Evolutionary conservation across 2,113 vertebrate species (phyloP), one percentile per base, ranked within the genome.

Genomic region (Carettochelys insculpta): DNA sequence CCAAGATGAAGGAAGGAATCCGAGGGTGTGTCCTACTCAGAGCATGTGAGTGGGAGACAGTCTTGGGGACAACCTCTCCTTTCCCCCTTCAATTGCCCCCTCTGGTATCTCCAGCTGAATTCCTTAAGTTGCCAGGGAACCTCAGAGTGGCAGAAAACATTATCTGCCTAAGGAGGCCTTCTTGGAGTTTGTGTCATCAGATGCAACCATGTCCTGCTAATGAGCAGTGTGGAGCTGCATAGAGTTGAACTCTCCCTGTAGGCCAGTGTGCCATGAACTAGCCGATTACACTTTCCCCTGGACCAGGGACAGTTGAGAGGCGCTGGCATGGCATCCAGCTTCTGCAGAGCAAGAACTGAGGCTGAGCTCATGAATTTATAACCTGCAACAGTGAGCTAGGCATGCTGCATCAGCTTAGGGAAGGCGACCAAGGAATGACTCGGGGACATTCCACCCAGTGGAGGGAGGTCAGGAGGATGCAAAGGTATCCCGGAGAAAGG

Each of bases 141-240:
- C 93, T 96, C 92, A 93, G 91, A 94, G 88, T 65, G 3, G 1
- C 81, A 95, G 85, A 93, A 95, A 94, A 82, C 93, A 95, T 96
- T 95, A 87, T 94, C 95, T 96, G 95, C 95, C 91, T 96, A 96
- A 96, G 96, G 95, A 96, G 93, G 95, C 95, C 96, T 97, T 96
- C 86, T 96, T 95, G 96, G 93, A 90, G 92, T 94, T 94, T 85
- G 92, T 95, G 92, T 88, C 90, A 95, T 95, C 94, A 96, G 90
- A 93, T 80, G 83, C 95, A 80, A 94, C 94, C 93, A 96, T 17
- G 91, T 84, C 92, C 95, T 91, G 86, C 92, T 97, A 97, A 96
- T 96, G 95, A 95, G 93, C 92, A 84, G 92, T 4, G 54, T 8
- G 61, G 89, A 95, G 90, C 85, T 73, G 85, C 91, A 45, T 83